Percentiles rank a stretch among this genome's conserved stretches.
Conservation (phyloP, 2,797 vertebrate species). For the Lindbergichthys nudifrons region DNA sequence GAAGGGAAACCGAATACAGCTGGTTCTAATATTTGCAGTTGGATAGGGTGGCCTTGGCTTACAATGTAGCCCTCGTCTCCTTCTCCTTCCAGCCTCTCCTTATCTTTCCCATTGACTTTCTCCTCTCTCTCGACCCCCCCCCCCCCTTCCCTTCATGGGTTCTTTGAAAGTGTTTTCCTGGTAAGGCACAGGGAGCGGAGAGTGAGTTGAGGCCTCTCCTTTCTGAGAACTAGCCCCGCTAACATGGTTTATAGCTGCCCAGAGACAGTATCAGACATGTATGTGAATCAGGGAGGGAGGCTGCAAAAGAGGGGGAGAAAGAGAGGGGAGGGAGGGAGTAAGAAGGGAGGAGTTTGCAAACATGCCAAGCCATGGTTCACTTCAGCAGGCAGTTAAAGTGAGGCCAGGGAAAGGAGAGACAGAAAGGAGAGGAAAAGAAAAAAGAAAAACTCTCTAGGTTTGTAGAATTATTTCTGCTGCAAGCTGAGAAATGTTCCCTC, state of each 20-base stretch:
- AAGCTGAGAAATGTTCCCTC: slow-evolving; percentile 49
- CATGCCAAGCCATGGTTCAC: slow-evolving; percentile 84
- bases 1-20: slow-evolving; percentile 68
- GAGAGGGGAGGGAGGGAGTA: slow-evolving; percentile 38
- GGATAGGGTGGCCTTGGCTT: slow-evolving; percentile 60
- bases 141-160: slow-evolving; percentile 50
- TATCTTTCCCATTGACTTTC: slow-evolving; percentile 71
- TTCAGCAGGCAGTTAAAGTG: slow-evolving; percentile 84
- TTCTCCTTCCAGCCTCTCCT: slow-evolving; percentile 62
- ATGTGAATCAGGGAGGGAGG: slow-evolving; percentile 74
- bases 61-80: slow-evolving; percentile 48
- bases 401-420: slow-evolving; percentile 75
- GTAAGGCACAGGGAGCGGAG: slow-evolving; percentile 66
- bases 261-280: slow-evolving; percentile 82
- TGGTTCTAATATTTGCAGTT: slow-evolving; percentile 75
- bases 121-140: slow-evolving; percentile 53
- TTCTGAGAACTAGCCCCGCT: slow-evolving; percentile 80
- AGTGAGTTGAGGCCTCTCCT: slow-evolving; percentile 76
- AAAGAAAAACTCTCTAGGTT: slow-evolving; percentile 29
- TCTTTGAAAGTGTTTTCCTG: slow-evolving; percentile 82
- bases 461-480: slow-evolving; percentile 55
- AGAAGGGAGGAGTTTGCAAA: slow-evolving; percentile 79
- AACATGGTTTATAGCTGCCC: slow-evolving; percentile 80
- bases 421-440: slow-evolving; percentile 22
- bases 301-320: slow-evolving; percentile 40